Percentiles rank a stretch among this genome's conserved stretches.
Evolutionary conservation across 2,888 invertebrate species (phyloP).

Genomic region (Patella caerulea): DNA sequence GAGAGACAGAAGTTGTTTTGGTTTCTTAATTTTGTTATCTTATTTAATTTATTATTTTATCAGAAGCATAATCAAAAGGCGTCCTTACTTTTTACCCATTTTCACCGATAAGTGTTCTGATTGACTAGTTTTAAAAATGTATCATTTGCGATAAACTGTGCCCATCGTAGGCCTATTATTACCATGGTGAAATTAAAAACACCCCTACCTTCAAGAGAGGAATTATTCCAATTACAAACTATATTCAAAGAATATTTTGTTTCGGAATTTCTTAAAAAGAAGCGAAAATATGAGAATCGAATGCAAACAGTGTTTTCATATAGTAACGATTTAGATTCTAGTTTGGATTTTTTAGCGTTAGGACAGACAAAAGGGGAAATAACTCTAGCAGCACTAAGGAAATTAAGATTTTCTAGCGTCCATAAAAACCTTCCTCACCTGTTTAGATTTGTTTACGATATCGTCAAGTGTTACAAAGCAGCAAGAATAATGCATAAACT

Average conservation of each 20-base stretch:
- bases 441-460: background rate
- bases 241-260: slow-evolving; percentile 6
- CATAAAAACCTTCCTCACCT: background rate
- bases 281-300: background rate
- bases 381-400: slow-evolving; percentile 2
- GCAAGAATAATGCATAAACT: slow-evolving; percentile 1
- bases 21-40: too few species aligned
- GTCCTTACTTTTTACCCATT: too few species aligned
- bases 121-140: too few species aligned
- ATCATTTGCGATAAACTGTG: too few species aligned
- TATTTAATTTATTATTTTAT: too few species aligned
- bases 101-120: too few species aligned
- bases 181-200: slow-evolving; percentile 2
- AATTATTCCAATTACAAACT: background rate
- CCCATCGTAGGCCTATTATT: too few species aligned
- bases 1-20: too few species aligned
- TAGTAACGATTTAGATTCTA: background rate
- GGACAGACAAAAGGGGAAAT: background rate
- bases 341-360: slow-evolving; percentile 4
- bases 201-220: background rate
- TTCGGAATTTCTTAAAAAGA: background rate
- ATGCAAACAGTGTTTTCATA: slow-evolving; percentile 3
- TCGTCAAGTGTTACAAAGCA: slow-evolving; percentile 1
- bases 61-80: too few species aligned
- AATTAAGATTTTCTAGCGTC: background rate